Evolutionary conservation across 2,797 vertebrate species (phyloP).

Genomic region (Enoplosus armatus): DNA sequence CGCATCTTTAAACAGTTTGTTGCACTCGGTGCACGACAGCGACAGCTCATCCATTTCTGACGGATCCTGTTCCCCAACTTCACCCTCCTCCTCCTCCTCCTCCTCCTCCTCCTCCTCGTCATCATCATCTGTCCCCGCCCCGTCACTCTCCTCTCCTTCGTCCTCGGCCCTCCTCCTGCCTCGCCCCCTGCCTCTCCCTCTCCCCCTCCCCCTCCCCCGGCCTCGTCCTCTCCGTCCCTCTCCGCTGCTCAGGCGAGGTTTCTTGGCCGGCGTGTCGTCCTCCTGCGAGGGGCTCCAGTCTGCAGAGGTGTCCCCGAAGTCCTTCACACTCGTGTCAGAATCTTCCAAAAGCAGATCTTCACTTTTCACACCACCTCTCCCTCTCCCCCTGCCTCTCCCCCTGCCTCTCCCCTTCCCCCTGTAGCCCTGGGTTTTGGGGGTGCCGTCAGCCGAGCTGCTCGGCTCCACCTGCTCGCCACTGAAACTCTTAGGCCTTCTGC

Average conservation of each 20-base stretch:
- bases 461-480: slow-evolving; percentile 68
- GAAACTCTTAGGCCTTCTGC: slow-evolving; percentile 70
- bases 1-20: slow-evolving; percentile 94
- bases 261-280: slow-evolving; percentile 62
- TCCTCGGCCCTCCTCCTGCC: slow-evolving; percentile 53
- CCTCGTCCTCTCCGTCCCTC: slow-evolving; percentile 56
- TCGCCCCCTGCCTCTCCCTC: slow-evolving; percentile 73
- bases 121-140: slow-evolving; percentile 32
- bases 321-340: slow-evolving; percentile 62
- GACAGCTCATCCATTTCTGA: slow-evolving; percentile 79
- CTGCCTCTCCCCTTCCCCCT: slow-evolving; percentile 65
- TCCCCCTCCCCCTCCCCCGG: slow-evolving; percentile 33
- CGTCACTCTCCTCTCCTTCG: slow-evolving; percentile 20
- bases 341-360: slow-evolving; percentile 50
- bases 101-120: slow-evolving; percentile 80
- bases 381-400: slow-evolving; percentile 42
- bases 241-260: slow-evolving; percentile 23
- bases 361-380: slow-evolving; percentile 16
- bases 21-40: slow-evolving; percentile 92
- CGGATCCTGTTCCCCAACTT: slow-evolving; percentile 67
- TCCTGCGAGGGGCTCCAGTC: slow-evolving; percentile 78
- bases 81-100: slow-evolving; percentile 74
- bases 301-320: slow-evolving; percentile 69
- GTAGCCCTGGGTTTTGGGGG: slow-evolving; percentile 48
- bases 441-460: slow-evolving; percentile 68